A percentile compares a stretch with the other conserved stretches of the same genome.
phyloP scores from a whole-genome alignment of 2,113 vertebrate species.

The Neofelis nebulosa region DNA sequence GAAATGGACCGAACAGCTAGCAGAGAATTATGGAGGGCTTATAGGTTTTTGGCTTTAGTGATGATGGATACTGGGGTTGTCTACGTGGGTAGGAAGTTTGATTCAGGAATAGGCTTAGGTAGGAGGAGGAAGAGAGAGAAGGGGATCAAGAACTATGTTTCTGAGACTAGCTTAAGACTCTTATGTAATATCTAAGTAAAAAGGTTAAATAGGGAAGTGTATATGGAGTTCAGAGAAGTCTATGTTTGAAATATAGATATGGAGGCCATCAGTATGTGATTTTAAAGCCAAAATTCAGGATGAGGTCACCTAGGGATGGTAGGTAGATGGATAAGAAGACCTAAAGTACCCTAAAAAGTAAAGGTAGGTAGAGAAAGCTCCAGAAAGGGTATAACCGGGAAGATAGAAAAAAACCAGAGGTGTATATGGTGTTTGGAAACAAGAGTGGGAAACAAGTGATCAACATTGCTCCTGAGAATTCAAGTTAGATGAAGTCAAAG shows the following conservation, averaged over 20 bases:
- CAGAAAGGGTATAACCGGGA: not conserved
- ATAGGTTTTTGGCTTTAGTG: not conserved
- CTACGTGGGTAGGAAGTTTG: not conserved
- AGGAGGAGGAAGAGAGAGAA: not conserved
- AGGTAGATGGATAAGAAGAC: not conserved
- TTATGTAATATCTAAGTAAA: not conserved
- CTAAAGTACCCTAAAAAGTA: not conserved
- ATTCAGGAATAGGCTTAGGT: not conserved
- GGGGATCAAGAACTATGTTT: not conserved
- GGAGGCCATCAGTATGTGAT: not conserved
- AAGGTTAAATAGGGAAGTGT: not conserved
- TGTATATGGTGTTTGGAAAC: not conserved
- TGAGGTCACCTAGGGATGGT: not conserved
- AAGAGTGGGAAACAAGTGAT: not conserved
- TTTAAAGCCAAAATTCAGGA: not conserved
- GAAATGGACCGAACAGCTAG: not conserved
- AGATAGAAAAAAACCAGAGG: not conserved
- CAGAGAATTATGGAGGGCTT: not conserved
- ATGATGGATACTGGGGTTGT: not conserved
- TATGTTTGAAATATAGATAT: not conserved
- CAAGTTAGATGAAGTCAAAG: not conserved
- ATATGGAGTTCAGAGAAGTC: not conserved
- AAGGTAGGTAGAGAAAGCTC: not conserved
- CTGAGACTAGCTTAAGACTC: not conserved
- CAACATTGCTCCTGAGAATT: not conserved